Percentiles rank a stretch among this genome's conserved stretches.
Conservation (phyloP, 2,888 invertebrate genomes). For the Pecten maximus region DNA sequence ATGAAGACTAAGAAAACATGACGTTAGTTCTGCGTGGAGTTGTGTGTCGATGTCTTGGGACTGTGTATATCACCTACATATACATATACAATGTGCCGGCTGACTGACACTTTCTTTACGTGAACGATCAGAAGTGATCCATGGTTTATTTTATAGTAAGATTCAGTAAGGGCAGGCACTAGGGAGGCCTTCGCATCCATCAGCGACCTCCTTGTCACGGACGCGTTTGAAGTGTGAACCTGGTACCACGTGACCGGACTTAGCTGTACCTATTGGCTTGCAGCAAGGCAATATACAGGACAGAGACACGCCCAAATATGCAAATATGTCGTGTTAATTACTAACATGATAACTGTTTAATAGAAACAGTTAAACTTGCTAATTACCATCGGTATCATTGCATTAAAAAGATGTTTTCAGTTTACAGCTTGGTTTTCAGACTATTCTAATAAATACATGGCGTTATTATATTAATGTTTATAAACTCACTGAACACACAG, state of each 20-base stretch:
- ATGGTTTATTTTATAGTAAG: constrained; percentile 57
- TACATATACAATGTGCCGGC: constrained; percentile 43
- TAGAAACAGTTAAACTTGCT: no score
- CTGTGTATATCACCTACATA: constrained; percentile 21
- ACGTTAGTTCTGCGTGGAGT: neutral
- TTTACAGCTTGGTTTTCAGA: no score
- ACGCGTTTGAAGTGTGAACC: constrained; percentile 45
- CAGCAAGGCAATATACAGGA: neutral
- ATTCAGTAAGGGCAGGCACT: constrained; percentile 45
- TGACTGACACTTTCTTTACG: constrained; percentile 39
- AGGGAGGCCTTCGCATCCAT: constrained; percentile 48
- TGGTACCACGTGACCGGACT: constrained; percentile 42
- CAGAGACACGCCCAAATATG: neutral
- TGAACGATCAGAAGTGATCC: constrained; percentile 50
- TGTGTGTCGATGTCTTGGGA: neutral
- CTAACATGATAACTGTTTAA: neutral
- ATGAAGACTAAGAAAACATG: neutral
- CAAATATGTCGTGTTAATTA: neutral
- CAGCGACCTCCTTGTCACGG: constrained; percentile 46
- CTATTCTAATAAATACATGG: no score
- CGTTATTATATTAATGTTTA: no score
- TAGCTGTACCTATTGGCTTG: neutral
- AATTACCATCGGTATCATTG: no score
- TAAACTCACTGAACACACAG: no score
- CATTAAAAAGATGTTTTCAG: no score